Evolutionary conservation across 2,113 vertebrate species (phyloP).

Genomic region (Pseudopipra pipra): DNA sequence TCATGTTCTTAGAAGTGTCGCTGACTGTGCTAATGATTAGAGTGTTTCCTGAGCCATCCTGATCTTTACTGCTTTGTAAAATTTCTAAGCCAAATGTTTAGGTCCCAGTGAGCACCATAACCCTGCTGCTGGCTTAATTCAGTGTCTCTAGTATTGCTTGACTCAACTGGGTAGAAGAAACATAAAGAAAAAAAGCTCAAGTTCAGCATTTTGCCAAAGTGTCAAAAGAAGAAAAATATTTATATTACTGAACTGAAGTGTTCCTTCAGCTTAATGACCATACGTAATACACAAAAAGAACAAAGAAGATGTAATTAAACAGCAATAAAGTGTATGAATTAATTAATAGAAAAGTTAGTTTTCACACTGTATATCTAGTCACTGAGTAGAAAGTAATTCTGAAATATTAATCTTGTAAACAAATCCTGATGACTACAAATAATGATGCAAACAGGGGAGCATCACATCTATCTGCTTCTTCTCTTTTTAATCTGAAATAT

Average conservation of each 20-base stretch:
- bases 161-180: background rate
- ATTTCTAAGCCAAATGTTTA: background rate
- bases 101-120: background rate
- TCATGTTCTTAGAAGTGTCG: background rate
- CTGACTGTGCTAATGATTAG: background rate
- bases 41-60: background rate
- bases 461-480: background rate
- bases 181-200: background rate
- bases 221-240: background rate
- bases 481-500: background rate
- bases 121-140: background rate
- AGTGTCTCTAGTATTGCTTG: background rate
- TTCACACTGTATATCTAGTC: background rate
- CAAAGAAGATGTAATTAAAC: background rate
- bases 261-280: background rate
- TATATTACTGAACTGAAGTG: background rate
- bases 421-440: background rate
- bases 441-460: background rate
- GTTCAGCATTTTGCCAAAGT: background rate
- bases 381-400: background rate
- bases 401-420: background rate
- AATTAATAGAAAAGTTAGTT: background rate
- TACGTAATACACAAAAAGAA: background rate
- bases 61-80: background rate
- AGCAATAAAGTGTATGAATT: background rate